Base-by-base conservation (phyloP, 2,113 vertebrate genomes). In the Neodon shergylaensis region DNA sequence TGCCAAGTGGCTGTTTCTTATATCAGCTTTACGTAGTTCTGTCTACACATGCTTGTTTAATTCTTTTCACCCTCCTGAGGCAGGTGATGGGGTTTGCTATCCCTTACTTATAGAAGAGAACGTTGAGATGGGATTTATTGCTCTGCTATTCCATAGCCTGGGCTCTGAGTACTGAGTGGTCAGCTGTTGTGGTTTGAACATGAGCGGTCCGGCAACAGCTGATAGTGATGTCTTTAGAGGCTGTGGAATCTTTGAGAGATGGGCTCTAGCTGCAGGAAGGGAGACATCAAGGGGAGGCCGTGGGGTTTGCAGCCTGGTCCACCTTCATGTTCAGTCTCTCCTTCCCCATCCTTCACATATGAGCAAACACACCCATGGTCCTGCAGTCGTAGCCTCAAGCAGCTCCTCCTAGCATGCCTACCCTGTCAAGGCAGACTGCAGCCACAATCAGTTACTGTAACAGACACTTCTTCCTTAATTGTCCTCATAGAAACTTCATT, bases 141-240 rank as follows among this genome's bases (percentile, higher is more conserved):
- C 2, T 68, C 68, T 86, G 0, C 52, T 78, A 1, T 54, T 88
- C 26, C 19, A 85, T 39, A 73, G 44, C 66, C 13, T 16, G 79
- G 90, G 90, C 92, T 93, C 72, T 90, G 39, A 92, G 42, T 90
- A 78, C 13, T 63, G 72, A 49, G 90, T 21, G 84, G 61, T n/a
- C 68, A 85, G n/a, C 44, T 28, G 7, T 72, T 26, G 22, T 39
- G 66, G 36, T 87, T 70, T 87, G 47, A 72, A 70, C 17, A 22
- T 17, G 33, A 39, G 8, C 5, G 22, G 66, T n/a, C 21, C 22
- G 47, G 7, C 11, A 70, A 26, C 13, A 54, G 36, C 24, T 58
- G 47, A 7, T 28, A 4, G 19, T 54, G 7, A 7, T 88, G 33
- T 58, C 54, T 42, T 26, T 17, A 49, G 49, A 88, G 24, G 24